Base-by-base conservation (phyloP, 2,888 invertebrate genomes). In the Tetropium fuscum region DNA sequence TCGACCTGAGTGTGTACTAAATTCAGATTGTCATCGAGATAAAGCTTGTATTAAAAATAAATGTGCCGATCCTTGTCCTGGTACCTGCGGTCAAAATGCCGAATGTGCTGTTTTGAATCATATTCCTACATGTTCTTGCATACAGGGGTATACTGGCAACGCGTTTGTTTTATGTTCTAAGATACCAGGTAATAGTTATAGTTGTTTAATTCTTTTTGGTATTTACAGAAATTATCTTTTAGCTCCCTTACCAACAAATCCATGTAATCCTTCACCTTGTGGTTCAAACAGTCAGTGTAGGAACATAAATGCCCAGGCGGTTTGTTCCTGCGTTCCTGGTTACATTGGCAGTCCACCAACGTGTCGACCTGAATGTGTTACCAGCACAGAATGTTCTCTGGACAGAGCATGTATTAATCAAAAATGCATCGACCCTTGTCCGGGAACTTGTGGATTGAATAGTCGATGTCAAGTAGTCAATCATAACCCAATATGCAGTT, bases 351-450 rank as follows among this genome's bases (percentile, higher is more conserved):
- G 87, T 75, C 91, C 92, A 54, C 90, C 90, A 1, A 87, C 87
- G 61, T 91, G 91, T 76, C 83, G 89, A 63, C 90, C 90, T 1
- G 90, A 91, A 81, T 91, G 91, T 74, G 85, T 88, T 40, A 86
- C 87, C 57, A 90, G 89, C 71, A 85, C 87, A 1, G 91, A 91
- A 74, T 92, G 92, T 78, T 74, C 87, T 7, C 85, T 86, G 58
- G 86, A 87, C 69, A 83, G 86, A 74, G 90, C 91, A 8, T 92
- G 92, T 73, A 87, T 89, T 55, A 90, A 89, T 73, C 86, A 87
- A 74, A 90, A 89, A 82, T 92, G 91, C 74, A 86, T 87, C 74
- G 89, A 92, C 78, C 91, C 92, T n/a, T 92, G 91, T 65, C 88
- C 88, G 2, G 90, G 91, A 22, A 88, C 90, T 7, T 93, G 92